These are phyloP conservation scores for Microdon myrmicae DNA, from an alignment of 2,888 invertebrate genomes.

Conservation along the genomic window DNA sequence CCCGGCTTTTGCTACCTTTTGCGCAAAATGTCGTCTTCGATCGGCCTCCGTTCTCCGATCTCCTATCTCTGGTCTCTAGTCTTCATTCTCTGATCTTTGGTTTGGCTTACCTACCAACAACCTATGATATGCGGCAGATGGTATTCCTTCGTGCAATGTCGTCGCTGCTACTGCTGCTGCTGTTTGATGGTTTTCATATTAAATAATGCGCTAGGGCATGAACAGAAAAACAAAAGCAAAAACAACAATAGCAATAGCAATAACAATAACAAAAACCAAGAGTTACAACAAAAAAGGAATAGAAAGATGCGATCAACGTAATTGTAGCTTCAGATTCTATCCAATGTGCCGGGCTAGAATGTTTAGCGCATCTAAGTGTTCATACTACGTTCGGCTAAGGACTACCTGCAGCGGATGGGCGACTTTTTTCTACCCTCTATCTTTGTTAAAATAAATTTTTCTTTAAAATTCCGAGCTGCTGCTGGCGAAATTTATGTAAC, in stretches of 20 bases:
- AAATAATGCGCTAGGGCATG: slow-evolving; percentile 43
- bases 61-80: too few species aligned
- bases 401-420: slow-evolving; percentile 28
- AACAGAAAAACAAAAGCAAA: too few species aligned
- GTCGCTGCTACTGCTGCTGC: slow-evolving; percentile 17
- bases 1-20: slow-evolving; percentile 16
- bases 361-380: slow-evolving; percentile 23
- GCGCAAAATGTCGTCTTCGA: slow-evolving; percentile 37
- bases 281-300: slow-evolving; percentile 27
- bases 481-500: slow-evolving; percentile 40
- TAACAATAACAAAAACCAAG: too few species aligned
- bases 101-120: too few species aligned
- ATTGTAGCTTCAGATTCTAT: slow-evolving; percentile 32
- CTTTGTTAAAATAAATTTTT: slow-evolving; percentile 43
- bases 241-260: too few species aligned
- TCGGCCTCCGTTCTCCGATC: slow-evolving; percentile 7
- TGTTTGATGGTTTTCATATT: slow-evolving; percentile 39
- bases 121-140: slow-evolving; percentile 28
- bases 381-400: not conserved
- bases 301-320: slow-evolving; percentile 38
- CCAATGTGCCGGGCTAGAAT: slow-evolving; percentile 14
- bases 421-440: slow-evolving; percentile 24
- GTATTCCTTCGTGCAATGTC: not conserved
- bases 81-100: too few species aligned
- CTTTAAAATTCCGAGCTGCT: slow-evolving; percentile 40